Evolutionary conservation across 2,888 invertebrate species (phyloP), one percentile per base, ranked within the genome.

Genomic region (Morpho deidamia): DNA sequence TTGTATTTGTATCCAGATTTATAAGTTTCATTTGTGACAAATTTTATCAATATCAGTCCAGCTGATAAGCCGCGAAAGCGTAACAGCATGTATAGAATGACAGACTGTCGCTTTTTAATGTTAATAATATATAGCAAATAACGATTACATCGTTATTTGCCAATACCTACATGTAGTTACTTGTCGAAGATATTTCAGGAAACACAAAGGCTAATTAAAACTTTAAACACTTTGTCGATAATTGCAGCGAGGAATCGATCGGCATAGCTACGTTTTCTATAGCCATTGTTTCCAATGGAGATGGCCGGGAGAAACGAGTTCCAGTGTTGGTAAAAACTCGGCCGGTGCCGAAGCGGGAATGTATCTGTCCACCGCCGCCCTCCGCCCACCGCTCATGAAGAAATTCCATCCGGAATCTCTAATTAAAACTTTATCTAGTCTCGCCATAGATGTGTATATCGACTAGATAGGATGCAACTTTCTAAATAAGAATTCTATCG

Each of bases 401-500:
- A 83, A 81, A 86, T 86, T 78, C 72, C 78, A 82, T 76, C 79
- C 78, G 87, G 89, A 87, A 86, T 87, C 81, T 77, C 83, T 83
- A 86, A 88, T 88, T 89, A 88, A 89, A 88, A 88, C 78, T 88
- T 89, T 85, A 79, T 86, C 89, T 88, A 87, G 80, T 59, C 68
- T 61, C 65, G 62, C 43, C 54, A 23, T 23, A 23, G 23, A 23
- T 23, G 23, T 5, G 23, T 23, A 23, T 23, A 23, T 23, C 23
- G 3, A 23, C 23, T 23, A 23, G 23, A 23, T 23, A 2, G 23
- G 23, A 23, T 2, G 23, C 23, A 23, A 23, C 23, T 23, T 23
- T 23, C 23, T 23, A 23, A 23, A 23, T 23, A 23, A 23, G 23
- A 23, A 23, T 23, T 1, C 23, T 1, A 23, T 23, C 23, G 23